These are phyloP conservation scores for Latrodectus elegans DNA, from an alignment of 2,888 invertebrate species.

Conservation along the genomic window DNA sequence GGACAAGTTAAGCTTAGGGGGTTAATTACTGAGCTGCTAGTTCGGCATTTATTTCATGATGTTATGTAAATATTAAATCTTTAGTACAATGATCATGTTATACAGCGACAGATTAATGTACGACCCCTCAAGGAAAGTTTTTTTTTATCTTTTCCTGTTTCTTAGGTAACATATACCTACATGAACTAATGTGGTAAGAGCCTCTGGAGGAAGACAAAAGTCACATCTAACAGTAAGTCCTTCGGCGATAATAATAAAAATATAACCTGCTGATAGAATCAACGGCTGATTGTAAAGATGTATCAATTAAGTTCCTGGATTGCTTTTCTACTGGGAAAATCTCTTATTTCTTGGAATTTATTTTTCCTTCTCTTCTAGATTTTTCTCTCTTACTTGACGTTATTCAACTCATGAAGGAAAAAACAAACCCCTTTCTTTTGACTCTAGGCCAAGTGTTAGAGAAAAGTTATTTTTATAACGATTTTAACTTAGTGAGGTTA, in stretches of 20 bases:
- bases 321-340: not conserved
- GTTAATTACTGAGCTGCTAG: too few species aligned
- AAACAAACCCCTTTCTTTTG: too few species aligned
- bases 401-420: too few species aligned
- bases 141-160: not conserved
- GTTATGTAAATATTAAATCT: too few species aligned
- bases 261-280: slow-evolving; percentile 9
- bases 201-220: not conserved
- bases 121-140: too few species aligned
- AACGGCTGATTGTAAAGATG: slow-evolving; percentile 7
- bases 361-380: not conserved
- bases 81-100: too few species aligned
- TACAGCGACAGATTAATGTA: too few species aligned
- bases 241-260: slow-evolving; percentile 1
- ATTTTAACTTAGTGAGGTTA: too few species aligned
- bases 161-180: not conserved
- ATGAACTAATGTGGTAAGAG: not conserved
- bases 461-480: too few species aligned
- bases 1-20: too few species aligned
- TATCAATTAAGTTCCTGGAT: slow-evolving; percentile 10
- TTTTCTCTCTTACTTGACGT: not conserved
- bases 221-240: not conserved
- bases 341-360: not conserved
- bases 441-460: too few species aligned
- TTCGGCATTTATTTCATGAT: too few species aligned